These are phyloP conservation scores for Drosophila sturtevanti DNA, from an alignment of 1,140 invertebrate species.

Conservation along the genomic window DNA sequence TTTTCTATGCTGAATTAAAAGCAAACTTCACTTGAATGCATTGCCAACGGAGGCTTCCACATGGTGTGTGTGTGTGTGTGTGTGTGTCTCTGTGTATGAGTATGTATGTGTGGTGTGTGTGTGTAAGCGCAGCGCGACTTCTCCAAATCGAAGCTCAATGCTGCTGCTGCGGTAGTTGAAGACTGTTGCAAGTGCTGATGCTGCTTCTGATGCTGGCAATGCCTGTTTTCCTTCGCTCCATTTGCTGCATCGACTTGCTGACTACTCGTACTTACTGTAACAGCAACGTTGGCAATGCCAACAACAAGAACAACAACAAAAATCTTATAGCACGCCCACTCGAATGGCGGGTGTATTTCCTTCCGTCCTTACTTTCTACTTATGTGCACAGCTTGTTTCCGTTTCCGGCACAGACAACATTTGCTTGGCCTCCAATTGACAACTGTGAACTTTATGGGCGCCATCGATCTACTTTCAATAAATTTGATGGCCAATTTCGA, in stretches of 20 bases:
- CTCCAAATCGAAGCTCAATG: conserved; percentile 24
- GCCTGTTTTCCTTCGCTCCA: conserved; percentile 42
- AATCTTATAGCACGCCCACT: conserved; percentile 26
- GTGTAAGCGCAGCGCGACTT: conserved; percentile 5
- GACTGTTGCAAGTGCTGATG: conserved; percentile 30
- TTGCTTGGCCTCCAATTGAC: conserved; percentile 57
- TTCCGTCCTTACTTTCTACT: conserved; percentile 60
- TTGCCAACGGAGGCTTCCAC: background rate
- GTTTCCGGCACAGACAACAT: conserved; percentile 70
- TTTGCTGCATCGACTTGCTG: conserved; percentile 57
- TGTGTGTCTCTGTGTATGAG: background rate
- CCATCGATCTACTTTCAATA: conserved; percentile 56
- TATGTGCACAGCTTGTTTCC: conserved; percentile 75
- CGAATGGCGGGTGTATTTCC: conserved; percentile 58
- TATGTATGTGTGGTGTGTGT: background rate
- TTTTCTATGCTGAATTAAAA: conserved; percentile 67
- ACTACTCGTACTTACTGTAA: conserved; percentile 29
- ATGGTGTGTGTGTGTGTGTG: background rate
- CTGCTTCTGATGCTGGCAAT: conserved; percentile 28
- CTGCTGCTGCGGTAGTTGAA: background rate
- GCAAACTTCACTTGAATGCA: conserved; percentile 56
- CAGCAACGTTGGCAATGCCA: conserved; percentile 31
- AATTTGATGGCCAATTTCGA: conserved; percentile 45
- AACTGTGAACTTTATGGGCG: conserved; percentile 51
- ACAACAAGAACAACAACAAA: too few species aligned